Evolutionary conservation across 2,113 vertebrate genomes (phyloP).

Genomic region (Hippopotamus amphibius): DNA sequence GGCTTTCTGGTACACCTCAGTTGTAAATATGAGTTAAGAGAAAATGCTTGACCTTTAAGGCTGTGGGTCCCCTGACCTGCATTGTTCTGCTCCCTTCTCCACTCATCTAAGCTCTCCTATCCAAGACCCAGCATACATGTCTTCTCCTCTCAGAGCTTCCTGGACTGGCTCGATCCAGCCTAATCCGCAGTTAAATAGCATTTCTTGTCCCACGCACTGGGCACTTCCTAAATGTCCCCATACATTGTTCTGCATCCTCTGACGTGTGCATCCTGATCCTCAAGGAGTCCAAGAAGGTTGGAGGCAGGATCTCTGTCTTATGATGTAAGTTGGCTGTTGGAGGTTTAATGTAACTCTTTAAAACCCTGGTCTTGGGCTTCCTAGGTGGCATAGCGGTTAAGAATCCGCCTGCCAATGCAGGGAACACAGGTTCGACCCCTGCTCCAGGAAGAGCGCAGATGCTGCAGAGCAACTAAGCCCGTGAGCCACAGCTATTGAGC

Average conservation of each 20-base stretch:
- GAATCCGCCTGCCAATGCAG: too few relatives aligned
- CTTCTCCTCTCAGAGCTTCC: background rate
- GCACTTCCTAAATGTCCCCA: background rate
- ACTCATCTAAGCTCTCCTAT: background rate
- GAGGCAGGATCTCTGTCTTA: background rate
- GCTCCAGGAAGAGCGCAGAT: too few relatives aligned
- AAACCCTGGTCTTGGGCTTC: background rate
- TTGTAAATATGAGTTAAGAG: background rate
- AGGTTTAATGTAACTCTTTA: slow-evolving; percentile 14
- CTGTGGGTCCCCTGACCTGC: too few relatives aligned
- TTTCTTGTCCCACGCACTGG: background rate
- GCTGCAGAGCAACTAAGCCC: too few relatives aligned
- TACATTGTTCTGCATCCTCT: background rate
- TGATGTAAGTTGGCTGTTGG: background rate
- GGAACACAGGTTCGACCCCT: too few relatives aligned
- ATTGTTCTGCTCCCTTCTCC: background rate
- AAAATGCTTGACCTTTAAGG: background rate
- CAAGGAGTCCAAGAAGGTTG: background rate
- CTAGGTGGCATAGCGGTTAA: too few relatives aligned
- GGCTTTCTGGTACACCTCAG: background rate
- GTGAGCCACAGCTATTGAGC: too few relatives aligned
- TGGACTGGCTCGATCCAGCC: background rate
- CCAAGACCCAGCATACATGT: background rate
- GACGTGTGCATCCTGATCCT: background rate
- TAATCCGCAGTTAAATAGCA: background rate